Conservation (phyloP, 2,113 vertebrate species). For the Crypturellus undulatus region DNA sequence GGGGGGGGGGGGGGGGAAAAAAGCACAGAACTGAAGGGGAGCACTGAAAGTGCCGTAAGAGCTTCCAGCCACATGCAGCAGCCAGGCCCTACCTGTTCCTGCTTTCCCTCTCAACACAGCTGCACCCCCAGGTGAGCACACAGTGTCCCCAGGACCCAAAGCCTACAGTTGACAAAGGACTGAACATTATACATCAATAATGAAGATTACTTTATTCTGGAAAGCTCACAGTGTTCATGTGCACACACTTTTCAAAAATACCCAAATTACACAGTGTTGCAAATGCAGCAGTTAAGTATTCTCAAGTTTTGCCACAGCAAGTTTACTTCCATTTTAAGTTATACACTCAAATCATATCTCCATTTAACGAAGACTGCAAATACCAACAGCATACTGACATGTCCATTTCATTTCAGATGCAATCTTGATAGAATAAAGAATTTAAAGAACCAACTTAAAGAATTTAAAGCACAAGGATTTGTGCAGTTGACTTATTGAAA, state of each 20-base stretch:
- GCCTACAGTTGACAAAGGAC: too few relatives aligned
- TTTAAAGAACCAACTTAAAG: neutral
- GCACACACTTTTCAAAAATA: neutral
- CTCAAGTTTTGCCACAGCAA: neutral
- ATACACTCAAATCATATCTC: neutral
- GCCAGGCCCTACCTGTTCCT: neutral
- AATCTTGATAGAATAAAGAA: neutral
- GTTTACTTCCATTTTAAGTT: neutral
- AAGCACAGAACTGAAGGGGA: neutral
- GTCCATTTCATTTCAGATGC: constrained; percentile 21
- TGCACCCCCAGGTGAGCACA: accelerated
- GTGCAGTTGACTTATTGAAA: neutral
- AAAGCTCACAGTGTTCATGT: neutral
- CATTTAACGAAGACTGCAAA: neutral
- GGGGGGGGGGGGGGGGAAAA: too few relatives aligned
- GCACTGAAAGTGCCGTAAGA: neutral
- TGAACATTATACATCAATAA: neutral
- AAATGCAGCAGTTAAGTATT: neutral
- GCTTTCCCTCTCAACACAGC: neutral
- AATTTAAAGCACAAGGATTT: neutral
- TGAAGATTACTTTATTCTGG: neutral
- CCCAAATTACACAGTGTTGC: accelerated
- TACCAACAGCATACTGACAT: constrained; percentile 38
- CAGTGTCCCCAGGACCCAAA: neutral
- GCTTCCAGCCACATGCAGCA: neutral